A percentile compares a stretch with the other conserved stretches of the same genome.
These are phyloP conservation scores for Sarcophaga bullata DNA, from an alignment of 1,140 invertebrate genomes.

Conservation along the genomic window DNA sequence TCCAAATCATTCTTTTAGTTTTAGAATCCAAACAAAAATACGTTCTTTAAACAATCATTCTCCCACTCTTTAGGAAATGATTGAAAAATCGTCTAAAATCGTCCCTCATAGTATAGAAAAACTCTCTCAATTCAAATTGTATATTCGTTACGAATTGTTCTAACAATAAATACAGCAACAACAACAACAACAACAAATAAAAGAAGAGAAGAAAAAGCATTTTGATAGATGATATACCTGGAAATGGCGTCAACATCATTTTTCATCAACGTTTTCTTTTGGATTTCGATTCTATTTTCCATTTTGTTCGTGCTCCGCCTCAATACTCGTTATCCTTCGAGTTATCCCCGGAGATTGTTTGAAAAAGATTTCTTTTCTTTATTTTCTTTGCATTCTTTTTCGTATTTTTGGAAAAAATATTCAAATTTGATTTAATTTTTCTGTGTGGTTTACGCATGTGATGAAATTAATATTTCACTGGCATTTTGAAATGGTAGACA, in stretches of 20 bases:
- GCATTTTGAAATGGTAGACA: background rate
- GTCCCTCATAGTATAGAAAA: background rate
- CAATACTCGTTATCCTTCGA: background rate
- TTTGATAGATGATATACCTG: constrained; percentile 37
- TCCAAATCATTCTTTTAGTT: background rate
- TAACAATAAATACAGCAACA: constrained; percentile 16
- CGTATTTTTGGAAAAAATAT: background rate
- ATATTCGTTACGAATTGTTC: constrained; percentile 21
- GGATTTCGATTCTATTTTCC: background rate
- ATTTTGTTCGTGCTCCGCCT: background rate
- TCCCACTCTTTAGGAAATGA: background rate
- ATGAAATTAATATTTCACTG: constrained; percentile 33
- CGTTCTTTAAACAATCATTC: background rate
- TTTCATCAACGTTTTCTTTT: constrained; percentile 11
- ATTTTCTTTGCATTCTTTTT: no score
- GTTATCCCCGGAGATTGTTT: background rate
- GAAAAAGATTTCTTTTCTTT: background rate
- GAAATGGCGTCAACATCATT: constrained; percentile 35
- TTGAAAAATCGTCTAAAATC: background rate
- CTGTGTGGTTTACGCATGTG: constrained; percentile 22
- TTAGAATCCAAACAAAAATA: constrained; percentile 10
- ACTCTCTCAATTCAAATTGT: no score
- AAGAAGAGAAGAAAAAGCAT: constrained; percentile 4
- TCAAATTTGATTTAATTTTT: background rate
- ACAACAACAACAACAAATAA: background rate